These are phyloP conservation scores for Coendou prehensilis DNA, from an alignment of 2,797 vertebrate species.

Conservation along the genomic window DNA sequence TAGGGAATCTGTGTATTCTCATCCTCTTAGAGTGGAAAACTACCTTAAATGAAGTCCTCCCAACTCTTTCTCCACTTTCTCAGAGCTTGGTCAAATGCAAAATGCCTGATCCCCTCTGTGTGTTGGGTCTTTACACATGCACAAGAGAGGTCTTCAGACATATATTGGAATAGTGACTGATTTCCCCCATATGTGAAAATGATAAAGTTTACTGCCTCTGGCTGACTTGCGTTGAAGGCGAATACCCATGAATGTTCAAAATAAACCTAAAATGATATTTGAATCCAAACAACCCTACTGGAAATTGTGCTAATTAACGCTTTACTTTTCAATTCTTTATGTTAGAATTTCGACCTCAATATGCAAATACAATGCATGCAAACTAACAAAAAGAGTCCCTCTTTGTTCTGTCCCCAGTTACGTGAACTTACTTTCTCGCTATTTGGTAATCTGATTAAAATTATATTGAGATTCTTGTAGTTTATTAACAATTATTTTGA, in stretches of 20 bases:
- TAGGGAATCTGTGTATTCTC: not conserved
- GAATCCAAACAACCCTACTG: not conserved
- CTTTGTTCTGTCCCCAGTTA: not conserved
- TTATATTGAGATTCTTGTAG: not conserved
- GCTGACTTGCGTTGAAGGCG: not conserved
- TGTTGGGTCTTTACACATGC: not conserved
- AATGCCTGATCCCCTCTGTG: not conserved
- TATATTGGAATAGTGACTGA: not conserved
- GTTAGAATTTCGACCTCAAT: not conserved
- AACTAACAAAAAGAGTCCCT: not conserved
- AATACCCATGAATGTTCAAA: not conserved
- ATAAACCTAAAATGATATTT: not conserved
- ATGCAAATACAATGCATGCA: not conserved
- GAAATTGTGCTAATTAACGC: slow-evolving; percentile 34
- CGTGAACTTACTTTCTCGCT: not conserved
- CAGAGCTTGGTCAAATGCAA: not conserved
- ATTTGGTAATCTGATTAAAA: not conserved
- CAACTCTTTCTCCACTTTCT: not conserved
- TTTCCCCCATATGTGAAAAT: not conserved
- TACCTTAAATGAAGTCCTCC: not conserved
- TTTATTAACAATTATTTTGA: not conserved
- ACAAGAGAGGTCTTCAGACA: not conserved
- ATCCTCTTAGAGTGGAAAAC: not conserved
- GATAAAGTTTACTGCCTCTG: not conserved
- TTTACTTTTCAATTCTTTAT: not conserved